Evolutionary conservation across 2,797 vertebrate species (phyloP), one percentile per base, ranked within the genome.

Genomic region (Smutsia gigantea): DNA sequence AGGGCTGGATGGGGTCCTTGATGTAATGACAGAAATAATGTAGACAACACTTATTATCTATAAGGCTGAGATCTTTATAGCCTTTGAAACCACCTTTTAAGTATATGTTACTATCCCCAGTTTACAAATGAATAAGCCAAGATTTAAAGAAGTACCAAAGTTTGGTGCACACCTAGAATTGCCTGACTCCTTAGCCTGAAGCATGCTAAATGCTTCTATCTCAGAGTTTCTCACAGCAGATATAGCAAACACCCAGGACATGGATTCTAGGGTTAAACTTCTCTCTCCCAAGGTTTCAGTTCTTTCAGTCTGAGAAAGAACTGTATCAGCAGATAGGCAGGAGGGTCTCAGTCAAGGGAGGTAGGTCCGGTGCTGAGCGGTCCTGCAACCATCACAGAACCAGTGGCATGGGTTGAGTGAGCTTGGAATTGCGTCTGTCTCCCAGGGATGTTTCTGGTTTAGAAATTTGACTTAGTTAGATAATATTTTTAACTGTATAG

Each of bases 71-170:
- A 59, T n/a, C 42, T 87, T 87, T 66, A 29, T 78, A 95, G 74
- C 51, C 27, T 25, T 82, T 85, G n/a, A 90, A 79, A 59, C 8
- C 37, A 66, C 53, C 77, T 53, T 82, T 69, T 71, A 51, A 71
- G 53, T 39, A 49, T 53, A 31, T 61, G 46, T 77, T 57, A 4
- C 39, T 34, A 53, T 74, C 5, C 21, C 25, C n/a, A 21, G 3
- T 91, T 95, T 85, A 90, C 15, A 79, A 27, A 88, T 17, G 15
- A 85, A 15, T 74, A 94, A 93, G 15, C 23, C 51, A 96, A 72
- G 37, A 53, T 49, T 77, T 94, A 81, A 64, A 87, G 34, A 95
- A 90, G 31, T 27, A 94, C 64, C 90, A 19, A 90, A 49, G 18
- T 90, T 82, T 90, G 49, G 51, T 34, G 87, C 66, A 93, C 59